Base-by-base conservation (phyloP, 2,113 vertebrate genomes). In the Acanthisitta chloris region DNA sequence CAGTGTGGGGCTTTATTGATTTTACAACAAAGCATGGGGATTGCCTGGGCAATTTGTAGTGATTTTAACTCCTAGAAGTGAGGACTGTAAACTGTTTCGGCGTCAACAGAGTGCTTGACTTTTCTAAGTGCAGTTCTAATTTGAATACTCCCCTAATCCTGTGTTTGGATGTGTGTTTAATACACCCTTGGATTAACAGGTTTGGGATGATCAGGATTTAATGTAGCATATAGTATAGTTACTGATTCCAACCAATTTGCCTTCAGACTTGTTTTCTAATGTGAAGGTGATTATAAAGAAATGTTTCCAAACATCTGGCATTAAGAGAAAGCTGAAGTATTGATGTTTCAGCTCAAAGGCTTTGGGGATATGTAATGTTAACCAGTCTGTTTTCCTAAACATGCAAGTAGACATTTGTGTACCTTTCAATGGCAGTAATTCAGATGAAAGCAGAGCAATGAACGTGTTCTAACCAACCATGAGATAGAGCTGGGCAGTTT, bases 271-370 rank as follows among this genome's bases (percentile, higher is more conserved):
- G 26, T 73, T 81, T 91, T 93, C 70, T 69, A 73, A 29, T 28
- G 1, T 4, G 1, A 81, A 77, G 65, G 81, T 59, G 45, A 69
- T 96, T 89, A 66, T 49, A 94, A 87, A 73, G 33, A 49, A 76
- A 66, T 45, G 34, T 85, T 91, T 90, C 46, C 61, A 88, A 88
- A 85, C 84, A 91, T 81, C 72, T 94, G 93, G 43, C 51, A 3
- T 23, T 17, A 71, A 51, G 74, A 64, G 81, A 78, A 78, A 64
- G 54, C 58, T 28, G 61, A 83, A 95, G 67, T 51, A 81, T 72
- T 94, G 78, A 77, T 87, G 74, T 95, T 93, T 90, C 65, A 84
- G 33, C 93, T 85, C 80, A 74, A n/a, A 90, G 83, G 11, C 55
- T 93, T 83, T 18, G 61, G 64, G 64, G 85, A 74, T 84, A 6